A percentile compares a stretch with the other conserved stretches of the same genome.
Conservation (phyloP, 2,797 vertebrate genomes). For the Danio albolineatus region DNA sequence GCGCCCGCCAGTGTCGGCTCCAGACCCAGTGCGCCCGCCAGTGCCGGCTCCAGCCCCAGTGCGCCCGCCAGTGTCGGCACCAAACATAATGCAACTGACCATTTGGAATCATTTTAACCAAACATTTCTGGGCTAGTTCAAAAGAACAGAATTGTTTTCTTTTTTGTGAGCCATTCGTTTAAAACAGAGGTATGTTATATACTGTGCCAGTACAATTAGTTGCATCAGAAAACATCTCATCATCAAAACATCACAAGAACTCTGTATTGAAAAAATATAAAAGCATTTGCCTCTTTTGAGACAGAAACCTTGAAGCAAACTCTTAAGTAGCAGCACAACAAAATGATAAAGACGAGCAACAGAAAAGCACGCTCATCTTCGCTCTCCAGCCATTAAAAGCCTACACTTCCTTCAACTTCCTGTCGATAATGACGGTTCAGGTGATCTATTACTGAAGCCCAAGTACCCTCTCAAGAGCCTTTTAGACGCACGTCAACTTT, state of each 20-base stretch:
- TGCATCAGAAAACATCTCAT: not conserved
- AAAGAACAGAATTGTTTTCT: not conserved
- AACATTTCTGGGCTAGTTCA: not conserved
- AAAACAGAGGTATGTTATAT: too few species aligned
- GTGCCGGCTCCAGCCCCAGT: too few species aligned
- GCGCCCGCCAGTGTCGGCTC: too few species aligned
- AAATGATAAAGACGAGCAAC: conserved; percentile 21
- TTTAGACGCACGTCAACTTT: conserved; percentile 35
- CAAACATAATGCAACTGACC: not conserved
- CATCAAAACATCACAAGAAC: not conserved
- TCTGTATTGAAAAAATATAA: not conserved
- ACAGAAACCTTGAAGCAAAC: conserved; percentile 15
- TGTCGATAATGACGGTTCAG: conserved; percentile 35
- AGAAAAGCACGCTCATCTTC: not conserved
- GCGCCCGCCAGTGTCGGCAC: too few species aligned
- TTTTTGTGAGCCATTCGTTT: too few species aligned
- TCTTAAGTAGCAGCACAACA: conserved; percentile 18
- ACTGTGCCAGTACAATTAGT: not conserved
- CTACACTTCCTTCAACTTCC: conserved; percentile 34
- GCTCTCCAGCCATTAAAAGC: conserved; percentile 31
- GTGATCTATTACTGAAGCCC: conserved; percentile 41
- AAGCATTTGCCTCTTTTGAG: conserved; percentile 21
- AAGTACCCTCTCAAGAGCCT: conserved; percentile 28
- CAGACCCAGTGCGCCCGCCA: too few species aligned
- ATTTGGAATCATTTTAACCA: not conserved